These are phyloP conservation scores for Tychaedon coryphoeus DNA, from an alignment of 2,113 vertebrate genomes.

Conservation along the genomic window DNA sequence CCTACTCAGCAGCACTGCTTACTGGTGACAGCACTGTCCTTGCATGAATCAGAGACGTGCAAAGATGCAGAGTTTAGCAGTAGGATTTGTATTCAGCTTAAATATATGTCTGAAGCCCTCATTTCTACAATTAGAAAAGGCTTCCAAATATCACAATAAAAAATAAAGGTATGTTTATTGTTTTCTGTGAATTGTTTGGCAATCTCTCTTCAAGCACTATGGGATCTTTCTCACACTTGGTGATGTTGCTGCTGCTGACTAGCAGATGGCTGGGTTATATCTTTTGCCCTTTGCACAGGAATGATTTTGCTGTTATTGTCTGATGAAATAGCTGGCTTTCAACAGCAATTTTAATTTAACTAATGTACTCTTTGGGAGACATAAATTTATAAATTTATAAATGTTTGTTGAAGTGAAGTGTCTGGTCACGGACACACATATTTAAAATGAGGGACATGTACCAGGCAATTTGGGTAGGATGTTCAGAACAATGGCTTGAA, in stretches of 20 bases:
- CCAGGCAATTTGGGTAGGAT: background rate
- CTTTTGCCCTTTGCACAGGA: constrained; percentile 1
- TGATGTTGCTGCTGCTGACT: background rate
- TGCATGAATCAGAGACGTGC: background rate
- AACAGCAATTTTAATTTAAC: background rate
- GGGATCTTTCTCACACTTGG: background rate
- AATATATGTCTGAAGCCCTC: background rate
- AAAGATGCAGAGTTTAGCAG: background rate
- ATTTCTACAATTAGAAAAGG: background rate
- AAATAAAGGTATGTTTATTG: background rate
- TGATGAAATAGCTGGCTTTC: constrained; percentile 5
- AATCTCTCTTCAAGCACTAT: background rate
- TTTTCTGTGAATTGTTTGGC: background rate
- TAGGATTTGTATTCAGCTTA: background rate
- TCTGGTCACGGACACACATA: background rate
- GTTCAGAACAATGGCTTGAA: constrained; percentile 7
- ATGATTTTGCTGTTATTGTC: background rate
- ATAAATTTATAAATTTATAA: background rate
- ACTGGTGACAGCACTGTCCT: background rate
- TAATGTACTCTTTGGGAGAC: background rate
- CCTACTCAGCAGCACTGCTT: background rate
- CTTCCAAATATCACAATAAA: background rate
- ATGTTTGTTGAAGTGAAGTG: background rate
- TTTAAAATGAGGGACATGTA: constrained; percentile 22
- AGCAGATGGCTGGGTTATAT: constrained; percentile 54